These are phyloP conservation scores for Sminthurinus signatus DNA, from an alignment of 1,140 invertebrate species.

Conservation along the genomic window DNA sequence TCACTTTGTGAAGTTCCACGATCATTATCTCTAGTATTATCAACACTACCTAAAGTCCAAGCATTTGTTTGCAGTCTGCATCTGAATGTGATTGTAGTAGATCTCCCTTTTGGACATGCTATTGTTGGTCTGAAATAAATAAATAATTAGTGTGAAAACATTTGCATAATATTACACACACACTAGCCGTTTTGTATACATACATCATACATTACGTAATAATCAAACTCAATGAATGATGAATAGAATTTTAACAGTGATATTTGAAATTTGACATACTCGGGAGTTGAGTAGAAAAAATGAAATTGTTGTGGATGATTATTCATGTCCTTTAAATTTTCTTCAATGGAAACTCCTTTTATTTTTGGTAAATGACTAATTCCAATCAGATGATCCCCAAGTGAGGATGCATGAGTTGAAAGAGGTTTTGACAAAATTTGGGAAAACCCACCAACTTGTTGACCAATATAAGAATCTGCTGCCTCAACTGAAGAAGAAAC, in stretches of 20 bases:
- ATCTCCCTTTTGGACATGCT: constrained; percentile 52
- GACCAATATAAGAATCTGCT: constrained; percentile 2
- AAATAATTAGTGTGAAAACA: constrained; percentile 11
- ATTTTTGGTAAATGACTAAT: constrained; percentile 45
- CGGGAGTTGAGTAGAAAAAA: constrained; percentile 48
- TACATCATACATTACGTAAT: no score
- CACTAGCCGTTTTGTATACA: no score
- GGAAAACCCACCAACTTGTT: constrained; percentile 30
- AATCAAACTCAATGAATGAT: no score
- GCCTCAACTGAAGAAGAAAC: constrained; percentile 14
- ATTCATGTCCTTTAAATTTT: constrained; percentile 42
- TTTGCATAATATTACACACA: not conserved
- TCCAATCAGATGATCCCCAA: constrained; percentile 50
- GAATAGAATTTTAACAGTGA: constrained; percentile 1
- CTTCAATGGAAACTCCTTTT: constrained; percentile 44
- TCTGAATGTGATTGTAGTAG: constrained; percentile 52
- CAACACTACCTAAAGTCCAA: constrained; percentile 44
- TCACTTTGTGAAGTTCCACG: not conserved
- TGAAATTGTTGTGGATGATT: constrained; percentile 45
- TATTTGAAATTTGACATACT: constrained; percentile 43
- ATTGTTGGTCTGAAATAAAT: constrained; percentile 47
- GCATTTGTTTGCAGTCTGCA: constrained; percentile 47
- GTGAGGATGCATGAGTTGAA: constrained; percentile 50
- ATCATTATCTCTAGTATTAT: no score
- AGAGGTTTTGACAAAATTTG: constrained; percentile 41